Evolutionary conservation across 2,888 invertebrate genomes (phyloP).

Genomic region (Amorpha juglandis): DNA sequence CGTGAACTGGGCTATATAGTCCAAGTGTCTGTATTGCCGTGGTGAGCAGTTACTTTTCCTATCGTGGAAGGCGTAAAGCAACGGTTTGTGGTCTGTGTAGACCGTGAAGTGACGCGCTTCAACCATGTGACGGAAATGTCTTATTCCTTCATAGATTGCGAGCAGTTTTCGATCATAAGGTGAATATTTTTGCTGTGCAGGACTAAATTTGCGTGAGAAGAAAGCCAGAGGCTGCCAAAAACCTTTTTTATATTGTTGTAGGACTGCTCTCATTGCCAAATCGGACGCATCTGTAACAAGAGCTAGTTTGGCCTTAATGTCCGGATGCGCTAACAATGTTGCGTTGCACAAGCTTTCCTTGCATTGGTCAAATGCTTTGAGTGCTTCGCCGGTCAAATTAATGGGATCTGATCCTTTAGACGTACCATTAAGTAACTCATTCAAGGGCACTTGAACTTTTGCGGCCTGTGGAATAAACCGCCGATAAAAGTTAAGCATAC

Average conservation of each 20-base stretch:
- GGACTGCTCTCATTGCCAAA: conserved; percentile 19
- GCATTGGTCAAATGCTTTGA: conserved; percentile 3
- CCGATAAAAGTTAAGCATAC: too few relatives aligned
- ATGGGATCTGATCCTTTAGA: too few relatives aligned
- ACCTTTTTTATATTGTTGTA: conserved; percentile 24
- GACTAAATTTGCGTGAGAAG: conserved; percentile 25
- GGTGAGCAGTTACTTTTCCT: conserved; percentile 25
- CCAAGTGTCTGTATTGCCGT: too few relatives aligned
- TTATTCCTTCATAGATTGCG: conserved; percentile 7
- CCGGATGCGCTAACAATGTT: conserved; percentile 23
- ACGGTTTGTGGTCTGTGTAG: conserved; percentile 3
- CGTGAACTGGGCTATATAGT: conserved; percentile 55
- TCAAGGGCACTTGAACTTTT: too few relatives aligned
- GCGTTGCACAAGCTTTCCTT: conserved; percentile 24
- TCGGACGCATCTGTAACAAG: conserved; percentile 27
- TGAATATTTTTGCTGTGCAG: conserved; percentile 27
- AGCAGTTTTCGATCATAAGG: conserved; percentile 22
- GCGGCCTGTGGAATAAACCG: too few relatives aligned
- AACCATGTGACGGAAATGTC: conserved; percentile 5
- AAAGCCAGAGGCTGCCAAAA: conserved; percentile 28
- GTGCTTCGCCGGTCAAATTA: too few relatives aligned
- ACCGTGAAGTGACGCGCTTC: not conserved
- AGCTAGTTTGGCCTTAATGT: too few relatives aligned
- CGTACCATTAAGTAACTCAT: too few relatives aligned
- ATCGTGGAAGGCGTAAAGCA: conserved; percentile 23